Evolutionary conservation across 2,888 invertebrate species (phyloP).

Genomic region (Drosophila mercatorum): DNA sequence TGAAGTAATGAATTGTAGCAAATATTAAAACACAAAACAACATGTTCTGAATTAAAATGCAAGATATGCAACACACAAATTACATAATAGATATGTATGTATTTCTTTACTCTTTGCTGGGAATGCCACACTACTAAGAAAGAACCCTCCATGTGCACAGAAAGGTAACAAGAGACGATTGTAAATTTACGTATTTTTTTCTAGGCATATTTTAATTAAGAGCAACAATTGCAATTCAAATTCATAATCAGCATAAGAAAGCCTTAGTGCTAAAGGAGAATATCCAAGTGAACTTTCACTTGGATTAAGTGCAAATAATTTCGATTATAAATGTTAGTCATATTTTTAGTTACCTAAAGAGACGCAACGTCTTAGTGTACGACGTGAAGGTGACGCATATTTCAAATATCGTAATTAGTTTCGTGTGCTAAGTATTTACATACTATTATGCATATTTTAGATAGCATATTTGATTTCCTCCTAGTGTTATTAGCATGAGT

Average conservation of each 20-base stretch:
- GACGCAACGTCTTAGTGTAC: conserved; percentile 39
- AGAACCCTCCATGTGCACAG: conserved; percentile 65
- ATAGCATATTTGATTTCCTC: conserved; percentile 45
- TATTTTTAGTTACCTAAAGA: conserved; percentile 63
- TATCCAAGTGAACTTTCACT: background rate
- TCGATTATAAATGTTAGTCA: conserved; percentile 68
- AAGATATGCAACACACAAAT: conserved; percentile 28
- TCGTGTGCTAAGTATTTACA: conserved; percentile 31
- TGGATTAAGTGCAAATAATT: conserved; percentile 53
- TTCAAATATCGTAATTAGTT: conserved; percentile 38
- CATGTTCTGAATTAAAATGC: conserved; percentile 65
- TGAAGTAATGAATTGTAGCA: conserved; percentile 71
- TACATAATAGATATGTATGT: conserved; percentile 3
- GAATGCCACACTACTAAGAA: conserved; percentile 38
- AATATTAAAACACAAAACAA: conserved; percentile 37
- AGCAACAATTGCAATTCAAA: conserved; percentile 51
- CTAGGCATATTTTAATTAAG: conserved; percentile 66
- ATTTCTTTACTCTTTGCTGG: conserved; percentile 32
- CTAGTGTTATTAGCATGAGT: conserved; percentile 52
- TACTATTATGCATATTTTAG: conserved; percentile 50
- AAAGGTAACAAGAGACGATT: conserved; percentile 37
- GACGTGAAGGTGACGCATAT: conserved; percentile 20
- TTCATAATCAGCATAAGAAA: conserved; percentile 65
- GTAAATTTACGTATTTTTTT: conserved; percentile 47
- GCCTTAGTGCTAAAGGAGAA: conserved; percentile 61